Evolutionary conservation across 2,113 vertebrate species (phyloP).

Genomic region (Megaceryle maxima): DNA sequence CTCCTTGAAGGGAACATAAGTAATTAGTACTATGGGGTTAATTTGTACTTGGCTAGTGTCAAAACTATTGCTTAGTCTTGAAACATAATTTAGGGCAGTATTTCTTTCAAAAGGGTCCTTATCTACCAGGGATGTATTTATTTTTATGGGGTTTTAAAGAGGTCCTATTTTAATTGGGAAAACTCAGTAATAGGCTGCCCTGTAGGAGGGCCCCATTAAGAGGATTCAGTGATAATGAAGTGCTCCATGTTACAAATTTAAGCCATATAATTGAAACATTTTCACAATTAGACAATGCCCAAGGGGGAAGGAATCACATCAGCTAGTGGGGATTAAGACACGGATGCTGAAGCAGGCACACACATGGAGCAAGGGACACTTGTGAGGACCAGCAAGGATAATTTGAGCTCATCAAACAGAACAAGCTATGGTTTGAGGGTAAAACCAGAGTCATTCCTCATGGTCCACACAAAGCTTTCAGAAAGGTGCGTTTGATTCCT

Average conservation of each 20-base stretch:
- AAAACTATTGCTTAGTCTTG: background rate
- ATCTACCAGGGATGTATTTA: background rate
- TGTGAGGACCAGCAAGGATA: background rate
- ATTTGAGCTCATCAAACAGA: background rate
- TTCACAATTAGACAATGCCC: conserved; percentile 4
- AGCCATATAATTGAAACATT: background rate
- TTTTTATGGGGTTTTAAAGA: background rate
- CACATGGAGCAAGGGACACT: background rate
- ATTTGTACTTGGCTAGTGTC: background rate
- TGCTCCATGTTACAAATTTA: background rate
- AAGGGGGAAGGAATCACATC: background rate
- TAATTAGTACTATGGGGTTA: background rate
- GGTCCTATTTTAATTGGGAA: conserved; percentile 4
- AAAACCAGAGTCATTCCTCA: background rate
- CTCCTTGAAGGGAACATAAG: background rate
- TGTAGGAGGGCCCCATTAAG: conserved; percentile 36
- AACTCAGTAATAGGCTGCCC: background rate
- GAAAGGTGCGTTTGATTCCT: background rate
- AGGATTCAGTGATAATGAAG: background rate
- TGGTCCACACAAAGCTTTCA: background rate
- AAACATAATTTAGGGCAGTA: background rate
- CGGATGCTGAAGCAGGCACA: background rate
- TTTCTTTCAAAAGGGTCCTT: background rate
- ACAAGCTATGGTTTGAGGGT: too few species aligned
- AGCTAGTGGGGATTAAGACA: background rate